Evolutionary conservation across 2,797 vertebrate genomes (phyloP), one percentile per base, ranked within the genome.

Genomic region (Girardinus metallicus): DNA sequence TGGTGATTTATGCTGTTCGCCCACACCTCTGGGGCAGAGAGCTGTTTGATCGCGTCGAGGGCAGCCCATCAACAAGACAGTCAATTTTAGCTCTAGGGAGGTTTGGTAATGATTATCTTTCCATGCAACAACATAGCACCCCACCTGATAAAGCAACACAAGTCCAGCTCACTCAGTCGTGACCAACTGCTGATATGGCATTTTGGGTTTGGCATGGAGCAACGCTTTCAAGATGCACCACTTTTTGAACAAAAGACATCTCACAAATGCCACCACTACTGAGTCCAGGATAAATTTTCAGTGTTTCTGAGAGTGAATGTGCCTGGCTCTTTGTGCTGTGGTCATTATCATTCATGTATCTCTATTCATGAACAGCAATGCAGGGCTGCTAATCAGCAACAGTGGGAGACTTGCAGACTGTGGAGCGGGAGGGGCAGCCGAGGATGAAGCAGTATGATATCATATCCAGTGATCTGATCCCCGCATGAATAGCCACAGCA

Each of bases 61-160:
- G 89, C 89, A 88, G 87, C 87, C 81, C 88, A 90, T 95, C 92
- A 93, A 94, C 94, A 94, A 93, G 92, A 91, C 86, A 82, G 86
- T 53, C 53, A 57, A 29, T 92, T 94, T 93, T 91, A 88, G 92
- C 93, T 94, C 85, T 76, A 83, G 90, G 94, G 93, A 85, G 81
- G 80, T 82, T 88, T 91, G 75, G 29, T 79, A 94, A 94, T 83
- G 94, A 95, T 95, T 93, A 86, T 83, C 78, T 83, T 92, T 83
- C 80, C 83, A 84, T 90, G 91, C 77, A 80, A 92, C 94, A 94
- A 86, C 86, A 91, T 43, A 84, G 84, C 83, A 86, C 74, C 89
- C 89, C 80, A 92, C 86, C 85, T 86, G 80, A 91, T 78, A 81
- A 82, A 90, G 84, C 85, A 76, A 77, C 87, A 80, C 80, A 77